These are phyloP conservation scores for Saturnia japonica DNA, from an alignment of 2,888 invertebrate species.

Conservation along the genomic window DNA sequence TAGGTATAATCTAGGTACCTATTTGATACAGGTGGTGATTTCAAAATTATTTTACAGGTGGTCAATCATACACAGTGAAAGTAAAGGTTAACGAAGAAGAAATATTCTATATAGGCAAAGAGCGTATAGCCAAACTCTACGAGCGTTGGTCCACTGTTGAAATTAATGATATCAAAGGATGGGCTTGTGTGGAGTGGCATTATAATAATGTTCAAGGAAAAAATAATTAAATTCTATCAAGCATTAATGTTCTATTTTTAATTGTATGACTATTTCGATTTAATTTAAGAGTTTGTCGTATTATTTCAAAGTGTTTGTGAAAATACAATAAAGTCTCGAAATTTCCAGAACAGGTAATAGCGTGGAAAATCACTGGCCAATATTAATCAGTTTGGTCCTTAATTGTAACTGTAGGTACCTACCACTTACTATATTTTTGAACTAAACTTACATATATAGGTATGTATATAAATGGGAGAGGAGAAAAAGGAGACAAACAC, in stretches of 20 bases:
- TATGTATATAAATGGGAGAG: no score
- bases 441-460: no score
- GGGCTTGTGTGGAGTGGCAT: conserved; percentile 85
- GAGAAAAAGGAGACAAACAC: no score
- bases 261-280: neutral
- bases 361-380: no score
- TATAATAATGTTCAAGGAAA: conserved; percentile 73
- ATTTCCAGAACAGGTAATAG: no score
- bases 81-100: conserved; percentile 79
- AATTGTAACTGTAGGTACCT: no score
- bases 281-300: no score
- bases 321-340: no score
- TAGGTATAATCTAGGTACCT: neutral
- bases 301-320: no score
- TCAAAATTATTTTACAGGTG: conserved; percentile 58
- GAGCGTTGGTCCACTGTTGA: conserved; percentile 82
- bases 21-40: neutral
- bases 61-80: conserved; percentile 72
- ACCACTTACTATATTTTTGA: no score
- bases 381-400: no score
- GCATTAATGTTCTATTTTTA: neutral
- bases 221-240: conserved; percentile 21
- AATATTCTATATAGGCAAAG: conserved; percentile 82
- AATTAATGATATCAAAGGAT: conserved; percentile 84
- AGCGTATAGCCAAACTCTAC: conserved; percentile 81